Evolutionary conservation across 2,113 vertebrate species (phyloP), one percentile per base, ranked within the genome.

Genomic region (Sylvilagus bachmani): DNA sequence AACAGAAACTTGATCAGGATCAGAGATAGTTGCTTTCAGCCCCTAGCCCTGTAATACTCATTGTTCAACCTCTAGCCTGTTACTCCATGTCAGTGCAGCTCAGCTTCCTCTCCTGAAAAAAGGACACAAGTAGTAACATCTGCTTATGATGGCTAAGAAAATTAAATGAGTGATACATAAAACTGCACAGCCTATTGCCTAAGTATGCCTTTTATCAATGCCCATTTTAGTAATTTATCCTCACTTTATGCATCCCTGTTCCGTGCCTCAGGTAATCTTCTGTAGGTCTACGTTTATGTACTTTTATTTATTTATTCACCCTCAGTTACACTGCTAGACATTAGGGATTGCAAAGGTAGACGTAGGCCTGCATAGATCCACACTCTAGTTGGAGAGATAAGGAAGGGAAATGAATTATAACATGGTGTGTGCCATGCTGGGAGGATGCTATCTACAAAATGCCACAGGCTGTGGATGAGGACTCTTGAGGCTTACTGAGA

Each of bases 401-500:
- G 33, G 25, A 75, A 29, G 64, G 33, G 25, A 44, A 89, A 31
- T 16, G 6, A 17, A 79, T 71, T 62, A 53, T 29, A 33, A 1
- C 29, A 2, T 1, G 5, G 10, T 44, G 53, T 22, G 1, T 17
- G 44, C 44, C 49, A 24, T 25, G 44, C 78, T 21, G 1, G 51
- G 33, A 14, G 29, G 84, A 6, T 49, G 24, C 12, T 55, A 21
- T 31, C 1, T 10, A 5, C 71, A 66, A 31, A 67, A 51, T 38
- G 27, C 1, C 74, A 7, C 8, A 10, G 6, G 27, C 6, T 16
- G 1, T 13, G 6, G 21, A 2, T 33, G 22, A 44, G n/a, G 13
- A 21, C 36, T 33, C 4, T 0, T 62, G 67, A 73, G 67, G 13
- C 22, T 83, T 38, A 36, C 29, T 33, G 13, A 79, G n/a, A 69